Percentiles rank a stretch among this genome's conserved stretches.
phyloP scores from a whole-genome alignment of 1,140 invertebrate species.

The Phenacoccus solenopsis region DNA sequence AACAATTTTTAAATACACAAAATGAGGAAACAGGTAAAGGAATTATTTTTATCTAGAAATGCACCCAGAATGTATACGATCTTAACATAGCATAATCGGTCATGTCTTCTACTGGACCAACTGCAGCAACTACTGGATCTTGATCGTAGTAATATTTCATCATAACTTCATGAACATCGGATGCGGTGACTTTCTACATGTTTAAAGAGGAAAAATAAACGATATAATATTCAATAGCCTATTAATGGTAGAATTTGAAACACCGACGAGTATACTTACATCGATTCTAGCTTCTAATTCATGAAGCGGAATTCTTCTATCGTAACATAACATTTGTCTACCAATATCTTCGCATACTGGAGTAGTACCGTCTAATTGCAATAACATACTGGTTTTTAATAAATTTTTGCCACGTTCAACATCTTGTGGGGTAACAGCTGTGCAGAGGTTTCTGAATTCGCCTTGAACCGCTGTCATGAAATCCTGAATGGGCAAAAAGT shows the following conservation, averaged over 20 bases:
- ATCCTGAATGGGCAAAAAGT: conserved; percentile 6
- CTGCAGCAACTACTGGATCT: conserved; percentile 81
- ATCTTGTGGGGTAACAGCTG: conserved; percentile 79
- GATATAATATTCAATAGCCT: conserved; percentile 5
- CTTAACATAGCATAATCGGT: conserved; percentile 82
- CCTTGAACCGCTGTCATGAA: conserved; percentile 33
- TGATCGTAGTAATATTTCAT: conserved; percentile 91
- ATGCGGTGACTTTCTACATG: conserved; percentile 56
- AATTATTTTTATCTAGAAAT: conserved; percentile 45
- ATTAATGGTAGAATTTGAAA: no score
- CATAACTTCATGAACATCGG: conserved; percentile 71
- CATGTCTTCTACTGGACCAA: conserved; percentile 82
- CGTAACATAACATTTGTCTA: conserved; percentile 94
- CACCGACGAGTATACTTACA: conserved; percentile 36
- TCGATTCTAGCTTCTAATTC: conserved; percentile 93
- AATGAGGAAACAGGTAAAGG: not conserved
- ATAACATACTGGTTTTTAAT: conserved; percentile 90
- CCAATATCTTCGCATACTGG: conserved; percentile 99
- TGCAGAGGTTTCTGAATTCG: conserved; percentile 91
- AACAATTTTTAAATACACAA: no score
- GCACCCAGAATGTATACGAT: conserved; percentile 77
- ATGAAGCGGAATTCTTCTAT: conserved; percentile 81
- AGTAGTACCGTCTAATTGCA: conserved; percentile 96
- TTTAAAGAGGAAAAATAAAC: conserved; percentile 22
- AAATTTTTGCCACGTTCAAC: conserved; percentile 89